Base-by-base conservation (phyloP, 2,888 invertebrate genomes). In the Campoletis raptor region DNA sequence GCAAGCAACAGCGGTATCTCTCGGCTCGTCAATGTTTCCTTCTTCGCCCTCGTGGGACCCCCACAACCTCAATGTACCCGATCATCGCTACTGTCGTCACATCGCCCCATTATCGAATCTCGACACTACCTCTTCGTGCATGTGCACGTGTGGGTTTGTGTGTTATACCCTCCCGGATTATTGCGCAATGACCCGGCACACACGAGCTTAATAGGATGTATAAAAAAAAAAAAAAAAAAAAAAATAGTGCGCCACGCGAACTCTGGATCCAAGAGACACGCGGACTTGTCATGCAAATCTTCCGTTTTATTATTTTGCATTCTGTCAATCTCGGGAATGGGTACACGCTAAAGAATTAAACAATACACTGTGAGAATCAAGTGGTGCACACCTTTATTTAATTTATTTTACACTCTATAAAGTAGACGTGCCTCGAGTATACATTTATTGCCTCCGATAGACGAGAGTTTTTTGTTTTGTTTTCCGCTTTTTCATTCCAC, bases 161-260 rank as follows among this genome's bases (percentile, higher is more conserved):
- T 36, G 52, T 70, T 57, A 72, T 76, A 79, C 81, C 76, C 52
- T 64, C 70, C 7, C 30, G 77, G 83, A 86, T 86, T 84, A 81
- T 86, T 86, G 83, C 84, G 86, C 76, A 86, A 84, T 81, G 78
- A 82, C 81, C 78, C 78, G 74, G 73, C 81, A 86, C 73, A 76
- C 74, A 57, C 77, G 85, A 74, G 84, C 84, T 81, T 81, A 84
- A 86, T 79, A 69, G 74, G 84, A 86, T 84, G 54, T 69, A 82
- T 30, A 48, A 37, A 61, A 40, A 42, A 64, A 72, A 61, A 82
- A 74, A 82, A 74, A 81, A 77, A 72, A 61, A 82, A 74, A 30
- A 30, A 81, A 77, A 37, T 24, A 73, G 37, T 48, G 52, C 74
- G 74, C 82, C 66, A 52, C 85, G 40, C 69, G 42, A 70, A 67